These are phyloP conservation scores for Astreopora myriophthalma DNA, from an alignment of 64 coral and sea anemone species.

Conservation along the genomic window DNA sequence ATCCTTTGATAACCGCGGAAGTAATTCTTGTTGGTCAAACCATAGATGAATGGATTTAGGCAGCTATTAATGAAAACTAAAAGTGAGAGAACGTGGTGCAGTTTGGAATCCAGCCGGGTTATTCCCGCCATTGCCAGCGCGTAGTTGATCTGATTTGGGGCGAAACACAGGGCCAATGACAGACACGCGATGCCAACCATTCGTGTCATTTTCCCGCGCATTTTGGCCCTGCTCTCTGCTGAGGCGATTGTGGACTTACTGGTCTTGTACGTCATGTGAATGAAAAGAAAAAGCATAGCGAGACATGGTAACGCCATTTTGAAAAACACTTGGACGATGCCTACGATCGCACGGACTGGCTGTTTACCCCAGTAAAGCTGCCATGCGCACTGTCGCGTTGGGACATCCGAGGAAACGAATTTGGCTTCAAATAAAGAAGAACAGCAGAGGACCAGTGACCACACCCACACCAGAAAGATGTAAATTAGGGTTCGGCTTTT, in stretches of 20 bases:
- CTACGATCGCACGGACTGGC: neutral
- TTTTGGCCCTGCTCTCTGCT: conserved; percentile 8
- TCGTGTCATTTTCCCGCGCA: conserved; percentile 31
- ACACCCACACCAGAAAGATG: neutral
- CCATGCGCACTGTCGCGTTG: neutral
- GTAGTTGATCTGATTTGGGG: conserved; percentile 27
- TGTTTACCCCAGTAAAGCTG: neutral
- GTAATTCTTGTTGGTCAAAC: conserved; percentile 14
- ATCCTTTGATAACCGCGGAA: no score
- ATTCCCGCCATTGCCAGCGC: conserved; percentile 1
- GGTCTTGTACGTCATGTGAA: neutral
- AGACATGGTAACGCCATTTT: neutral
- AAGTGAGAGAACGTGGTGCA: neutral
- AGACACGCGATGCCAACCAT: neutral
- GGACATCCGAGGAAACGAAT: neutral
- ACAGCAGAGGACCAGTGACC: neutral
- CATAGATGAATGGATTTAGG: conserved; percentile 27
- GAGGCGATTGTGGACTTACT: neutral
- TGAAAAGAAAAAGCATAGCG: neutral
- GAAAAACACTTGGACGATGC: neutral
- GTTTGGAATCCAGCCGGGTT: neutral
- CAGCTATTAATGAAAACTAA: conserved; percentile 4
- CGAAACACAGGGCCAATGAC: neutral
- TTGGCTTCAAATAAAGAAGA: neutral
- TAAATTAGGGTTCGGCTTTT: neutral